A percentile compares a stretch with the other conserved stretches of the same genome.
These are phyloP conservation scores for Stegophylla sp. DNA, from an alignment of 2,888 invertebrate species.

Conservation along the genomic window DNA sequence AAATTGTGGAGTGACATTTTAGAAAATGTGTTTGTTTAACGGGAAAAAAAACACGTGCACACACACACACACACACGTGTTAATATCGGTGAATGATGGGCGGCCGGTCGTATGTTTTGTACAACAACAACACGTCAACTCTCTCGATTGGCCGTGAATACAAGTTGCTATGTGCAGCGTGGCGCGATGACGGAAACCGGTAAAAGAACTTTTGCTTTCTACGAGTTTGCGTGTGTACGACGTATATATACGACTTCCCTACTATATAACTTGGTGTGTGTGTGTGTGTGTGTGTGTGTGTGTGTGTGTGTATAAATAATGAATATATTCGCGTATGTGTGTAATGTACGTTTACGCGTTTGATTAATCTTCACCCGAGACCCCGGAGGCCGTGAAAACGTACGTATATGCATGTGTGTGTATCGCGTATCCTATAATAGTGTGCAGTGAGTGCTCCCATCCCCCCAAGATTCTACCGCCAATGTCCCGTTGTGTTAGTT, in stretches of 20 bases:
- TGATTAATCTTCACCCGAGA: constrained; percentile 48
- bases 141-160: constrained; percentile 54
- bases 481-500: constrained; percentile 16
- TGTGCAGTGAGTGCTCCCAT: background rate
- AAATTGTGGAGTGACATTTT: constrained; percentile 24
- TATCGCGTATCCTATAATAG: too few species aligned
- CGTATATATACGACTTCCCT: too few species aligned
- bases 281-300: too few species aligned
- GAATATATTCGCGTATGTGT: background rate
- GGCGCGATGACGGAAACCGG: constrained; percentile 41
- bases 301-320: too few species aligned
- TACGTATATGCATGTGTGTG: background rate
- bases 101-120: background rate
- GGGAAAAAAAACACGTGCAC: background rate
- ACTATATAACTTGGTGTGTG: too few species aligned
- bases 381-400: constrained; percentile 58
- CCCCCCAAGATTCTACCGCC: background rate
- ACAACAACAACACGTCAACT: constrained; percentile 22
- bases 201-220: constrained; percentile 58
- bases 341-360: constrained; percentile 2
- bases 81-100: background rate
- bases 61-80: background rate
- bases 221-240: background rate
- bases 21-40: constrained; percentile 13
- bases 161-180: background rate